phyloP scores from a whole-genome alignment of 2,113 vertebrate species.

The Eonycteris spelaea region DNA sequence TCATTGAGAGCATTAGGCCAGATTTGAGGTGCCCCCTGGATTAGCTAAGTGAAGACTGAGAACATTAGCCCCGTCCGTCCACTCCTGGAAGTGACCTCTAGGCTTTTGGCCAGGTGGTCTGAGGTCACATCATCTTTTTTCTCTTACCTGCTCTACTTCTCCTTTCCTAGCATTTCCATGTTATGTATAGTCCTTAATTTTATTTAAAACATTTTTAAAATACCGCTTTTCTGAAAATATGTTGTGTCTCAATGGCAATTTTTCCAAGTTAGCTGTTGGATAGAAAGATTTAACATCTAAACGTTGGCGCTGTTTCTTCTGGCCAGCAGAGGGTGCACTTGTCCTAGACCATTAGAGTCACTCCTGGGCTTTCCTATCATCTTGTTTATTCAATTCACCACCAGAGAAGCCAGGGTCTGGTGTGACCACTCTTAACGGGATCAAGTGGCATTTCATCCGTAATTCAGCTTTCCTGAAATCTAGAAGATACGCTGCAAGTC shows the following conservation, averaged over 20 bases:
- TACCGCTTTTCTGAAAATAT: constrained; percentile 10
- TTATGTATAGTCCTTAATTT: background rate
- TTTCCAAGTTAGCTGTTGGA: background rate
- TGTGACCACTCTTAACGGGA: background rate
- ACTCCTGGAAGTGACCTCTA: background rate
- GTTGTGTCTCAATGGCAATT: background rate
- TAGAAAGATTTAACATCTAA: background rate
- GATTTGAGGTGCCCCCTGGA: background rate
- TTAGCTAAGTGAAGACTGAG: background rate
- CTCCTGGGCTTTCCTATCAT: background rate
- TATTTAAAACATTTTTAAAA: background rate
- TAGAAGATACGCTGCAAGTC: background rate
- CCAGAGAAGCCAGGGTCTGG: background rate
- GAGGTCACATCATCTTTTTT: background rate
- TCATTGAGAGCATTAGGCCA: background rate
- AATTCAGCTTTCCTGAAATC: background rate
- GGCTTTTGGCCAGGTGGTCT: background rate
- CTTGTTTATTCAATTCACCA: background rate
- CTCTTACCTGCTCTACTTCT: background rate
- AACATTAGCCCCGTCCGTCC: fast-evolving
- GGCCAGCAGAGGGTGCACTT: constrained; percentile 53
- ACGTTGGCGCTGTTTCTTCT: background rate
- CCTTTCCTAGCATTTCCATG: background rate
- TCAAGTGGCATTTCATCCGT: background rate
- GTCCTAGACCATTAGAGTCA: background rate